Base-by-base conservation (phyloP, 2,888 invertebrate genomes). In the Taenaris catops region DNA sequence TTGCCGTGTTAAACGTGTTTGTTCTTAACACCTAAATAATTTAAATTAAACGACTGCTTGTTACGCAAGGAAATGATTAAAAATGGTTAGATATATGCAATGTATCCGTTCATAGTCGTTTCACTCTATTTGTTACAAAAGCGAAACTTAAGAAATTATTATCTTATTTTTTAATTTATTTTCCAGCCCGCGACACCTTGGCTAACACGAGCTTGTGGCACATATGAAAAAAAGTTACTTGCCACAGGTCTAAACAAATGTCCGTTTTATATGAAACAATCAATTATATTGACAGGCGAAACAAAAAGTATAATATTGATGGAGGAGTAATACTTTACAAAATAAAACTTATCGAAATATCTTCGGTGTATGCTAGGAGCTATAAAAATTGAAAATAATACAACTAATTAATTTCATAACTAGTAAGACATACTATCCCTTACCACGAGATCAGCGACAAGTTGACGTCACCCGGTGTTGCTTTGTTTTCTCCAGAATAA, bases 361-460 rank as follows among this genome's bases (percentile, higher is more conserved):
- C 86, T 86, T 86, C 86, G 86, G 86, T 86, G 81, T 86, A 86
- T 75, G 83, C 86, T 84, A 86, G 86, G 84, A 86, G 68, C 81
- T 86, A 84, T 81, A 83, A 83, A 86, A 84, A 83, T 79, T 84
- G 83, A 83, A 84, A 86, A 84, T 84, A 84, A 81, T 86, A 84
- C 78, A 83, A 78, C 81, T 84, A 86, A 80, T 81, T 84, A 81
- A 86, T 84, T 86, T 84, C 83, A 81, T 84, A 78, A 80, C 78
- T 80, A 84, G 79, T 80, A 78, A 80, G 83, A 81, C 71, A 81
- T 80, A 84, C 71, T 83, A 83, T 86, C 84, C 84, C 80, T 83
- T 86, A 86, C 76, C 81, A 80, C 87, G 87, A 87, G 87, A 87
- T 87, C 87, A 86, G 81, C 71, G 76, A 81, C 84, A 57, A 60